These are phyloP conservation scores for Micrasema minimum DNA, from an alignment of 1,140 invertebrate species.

Conservation along the genomic window DNA sequence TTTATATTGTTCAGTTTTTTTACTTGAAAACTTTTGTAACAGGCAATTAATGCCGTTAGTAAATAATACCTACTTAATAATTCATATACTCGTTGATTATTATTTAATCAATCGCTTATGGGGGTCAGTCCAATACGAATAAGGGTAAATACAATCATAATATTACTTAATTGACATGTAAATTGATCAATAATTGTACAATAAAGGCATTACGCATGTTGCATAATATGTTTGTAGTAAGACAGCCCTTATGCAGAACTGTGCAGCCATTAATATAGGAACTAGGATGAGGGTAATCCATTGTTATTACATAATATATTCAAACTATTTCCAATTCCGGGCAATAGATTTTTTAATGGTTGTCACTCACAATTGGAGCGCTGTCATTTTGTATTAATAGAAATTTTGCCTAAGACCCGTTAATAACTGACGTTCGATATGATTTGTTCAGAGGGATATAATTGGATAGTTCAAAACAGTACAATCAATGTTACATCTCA, in stretches of 20 bases:
- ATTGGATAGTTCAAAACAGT: too few species aligned
- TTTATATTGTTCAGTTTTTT: too few species aligned
- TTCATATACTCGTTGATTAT: too few species aligned
- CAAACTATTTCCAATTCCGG: slow-evolving; percentile 44
- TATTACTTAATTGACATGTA: not conserved
- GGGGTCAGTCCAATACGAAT: too few species aligned
- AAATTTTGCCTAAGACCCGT: not conserved
- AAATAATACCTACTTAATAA: too few species aligned
- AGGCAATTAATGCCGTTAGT: too few species aligned
- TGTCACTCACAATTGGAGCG: slow-evolving; percentile 41
- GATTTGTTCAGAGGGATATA: too few species aligned
- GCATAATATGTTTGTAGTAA: not conserved
- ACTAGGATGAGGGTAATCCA: slow-evolving; percentile 40
- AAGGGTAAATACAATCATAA: not conserved
- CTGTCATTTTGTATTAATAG: not conserved
- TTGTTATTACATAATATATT: slow-evolving; percentile 46
- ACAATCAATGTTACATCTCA: too few species aligned
- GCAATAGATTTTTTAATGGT: slow-evolving; percentile 22
- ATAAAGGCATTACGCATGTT: not conserved
- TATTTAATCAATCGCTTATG: too few species aligned
- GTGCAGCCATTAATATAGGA: slow-evolving; percentile 13
- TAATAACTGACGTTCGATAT: too few species aligned
- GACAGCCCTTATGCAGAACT: slow-evolving; percentile 15
- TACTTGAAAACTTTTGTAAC: too few species aligned
- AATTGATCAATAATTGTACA: not conserved